Evolutionary conservation across 2,113 vertebrate species (phyloP).

Genomic region (Chiloscyllium plagiosum): DNA sequence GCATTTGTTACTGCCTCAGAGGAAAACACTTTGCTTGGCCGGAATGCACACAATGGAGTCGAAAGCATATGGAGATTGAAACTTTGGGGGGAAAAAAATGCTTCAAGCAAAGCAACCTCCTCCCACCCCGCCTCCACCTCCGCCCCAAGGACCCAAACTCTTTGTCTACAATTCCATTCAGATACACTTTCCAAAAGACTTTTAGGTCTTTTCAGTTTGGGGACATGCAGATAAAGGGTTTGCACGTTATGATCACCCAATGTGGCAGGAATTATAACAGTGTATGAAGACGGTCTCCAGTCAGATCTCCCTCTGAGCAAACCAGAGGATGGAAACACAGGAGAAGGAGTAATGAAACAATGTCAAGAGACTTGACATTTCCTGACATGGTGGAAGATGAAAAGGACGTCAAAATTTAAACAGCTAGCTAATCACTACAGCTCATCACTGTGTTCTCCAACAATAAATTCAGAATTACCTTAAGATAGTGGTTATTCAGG

Average conservation of each 20-base stretch:
- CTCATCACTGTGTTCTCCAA: not conserved
- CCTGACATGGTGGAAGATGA: not conserved
- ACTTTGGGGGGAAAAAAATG: too few relatives aligned
- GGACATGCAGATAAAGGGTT: too few relatives aligned
- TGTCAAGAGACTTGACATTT: not conserved
- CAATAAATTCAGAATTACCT: not conserved
- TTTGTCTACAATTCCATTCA: too few relatives aligned
- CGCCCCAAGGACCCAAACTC: too few relatives aligned
- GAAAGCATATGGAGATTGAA: too few relatives aligned
- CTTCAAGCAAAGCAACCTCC: too few relatives aligned
- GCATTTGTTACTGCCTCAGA: too few relatives aligned
- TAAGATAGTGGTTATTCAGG: not conserved
- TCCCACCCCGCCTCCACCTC: too few relatives aligned
- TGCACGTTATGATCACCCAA: not conserved
- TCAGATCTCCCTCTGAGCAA: not conserved
- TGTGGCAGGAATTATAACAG: not conserved
- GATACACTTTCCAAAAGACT: too few relatives aligned
- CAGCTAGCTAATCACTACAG: not conserved
- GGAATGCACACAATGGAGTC: too few relatives aligned
- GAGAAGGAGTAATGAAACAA: not conserved
- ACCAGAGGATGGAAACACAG: not conserved
- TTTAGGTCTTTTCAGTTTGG: too few relatives aligned
- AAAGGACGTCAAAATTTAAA: not conserved
- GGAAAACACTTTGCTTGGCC: too few relatives aligned
- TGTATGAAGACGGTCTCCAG: not conserved